phyloP scores from a whole-genome alignment of 2,113 vertebrate genomes.

The Fregata magnificens region DNA sequence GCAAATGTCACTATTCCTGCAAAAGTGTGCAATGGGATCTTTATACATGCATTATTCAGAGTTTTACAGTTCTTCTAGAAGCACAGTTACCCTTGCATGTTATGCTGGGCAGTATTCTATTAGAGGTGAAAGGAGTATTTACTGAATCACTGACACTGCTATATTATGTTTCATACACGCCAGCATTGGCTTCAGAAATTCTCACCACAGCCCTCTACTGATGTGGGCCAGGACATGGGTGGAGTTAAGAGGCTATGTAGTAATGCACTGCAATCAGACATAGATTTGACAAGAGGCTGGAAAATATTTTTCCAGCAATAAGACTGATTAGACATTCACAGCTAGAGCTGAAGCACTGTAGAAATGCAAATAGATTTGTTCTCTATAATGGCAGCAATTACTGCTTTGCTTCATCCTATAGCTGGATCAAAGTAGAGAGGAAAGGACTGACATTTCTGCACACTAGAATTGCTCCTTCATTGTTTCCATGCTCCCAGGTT shows the following conservation, averaged over 20 bases:
- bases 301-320: constrained; percentile 43
- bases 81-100: not conserved
- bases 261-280: constrained; percentile 18
- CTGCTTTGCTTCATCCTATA: constrained; percentile 35
- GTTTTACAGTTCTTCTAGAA: not conserved
- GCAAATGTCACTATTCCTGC: not conserved
- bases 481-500: not conserved
- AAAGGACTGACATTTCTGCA: constrained; percentile 14
- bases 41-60: not conserved
- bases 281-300: not conserved
- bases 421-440: constrained; percentile 36
- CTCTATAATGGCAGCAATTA: constrained; percentile 54
- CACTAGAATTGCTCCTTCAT: not conserved
- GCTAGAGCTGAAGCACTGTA: constrained; percentile 12
- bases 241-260: not conserved
- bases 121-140: not conserved
- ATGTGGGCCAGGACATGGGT: not conserved
- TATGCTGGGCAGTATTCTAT: not conserved
- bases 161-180: not conserved
- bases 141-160: not conserved
- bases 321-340: constrained; percentile 55
- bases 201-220: not conserved
- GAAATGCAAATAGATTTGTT: constrained; percentile 61
- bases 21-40: not conserved
- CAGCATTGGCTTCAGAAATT: not conserved